Conservation (phyloP, 2,888 invertebrate genomes). For the Trichogramma evanescens region DNA sequence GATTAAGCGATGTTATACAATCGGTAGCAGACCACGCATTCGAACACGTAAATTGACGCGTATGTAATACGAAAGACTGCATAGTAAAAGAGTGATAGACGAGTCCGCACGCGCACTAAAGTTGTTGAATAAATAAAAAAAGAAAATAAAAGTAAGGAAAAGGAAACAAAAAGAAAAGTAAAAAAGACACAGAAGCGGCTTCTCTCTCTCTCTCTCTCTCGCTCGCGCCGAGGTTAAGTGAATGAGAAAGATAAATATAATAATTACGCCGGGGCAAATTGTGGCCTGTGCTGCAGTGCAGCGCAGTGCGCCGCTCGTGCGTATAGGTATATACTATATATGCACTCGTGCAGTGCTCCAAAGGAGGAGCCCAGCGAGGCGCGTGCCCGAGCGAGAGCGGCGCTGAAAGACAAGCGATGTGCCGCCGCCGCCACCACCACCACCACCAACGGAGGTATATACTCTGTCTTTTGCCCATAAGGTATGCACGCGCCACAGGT, state of each 20-base stretch:
- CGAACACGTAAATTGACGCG: neutral
- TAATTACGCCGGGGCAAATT: slow-evolving; percentile 34
- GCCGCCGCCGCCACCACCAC: too few relatives aligned
- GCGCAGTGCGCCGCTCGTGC: neutral
- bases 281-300: slow-evolving; percentile 31
- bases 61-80: neutral
- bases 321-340: too few relatives aligned
- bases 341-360: neutral
- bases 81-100: neutral
- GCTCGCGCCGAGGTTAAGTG: slow-evolving; percentile 28
- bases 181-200: slow-evolving; percentile 23
- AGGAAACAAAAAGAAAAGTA: neutral
- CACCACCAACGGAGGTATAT: too few relatives aligned
- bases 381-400: neutral
- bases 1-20: too few relatives aligned
- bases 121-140: neutral
- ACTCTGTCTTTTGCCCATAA: too few relatives aligned
- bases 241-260: slow-evolving; percentile 44
- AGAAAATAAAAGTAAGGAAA: neutral
- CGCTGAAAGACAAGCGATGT: too few relatives aligned
- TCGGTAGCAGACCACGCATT: too few relatives aligned
- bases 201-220: too few relatives aligned
- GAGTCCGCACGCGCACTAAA: neutral
- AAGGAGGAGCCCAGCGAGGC: neutral
- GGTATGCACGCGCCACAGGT: too few relatives aligned